Evolutionary conservation across 2,888 invertebrate genomes (phyloP).

Genomic region (Stenodema calcarata): DNA sequence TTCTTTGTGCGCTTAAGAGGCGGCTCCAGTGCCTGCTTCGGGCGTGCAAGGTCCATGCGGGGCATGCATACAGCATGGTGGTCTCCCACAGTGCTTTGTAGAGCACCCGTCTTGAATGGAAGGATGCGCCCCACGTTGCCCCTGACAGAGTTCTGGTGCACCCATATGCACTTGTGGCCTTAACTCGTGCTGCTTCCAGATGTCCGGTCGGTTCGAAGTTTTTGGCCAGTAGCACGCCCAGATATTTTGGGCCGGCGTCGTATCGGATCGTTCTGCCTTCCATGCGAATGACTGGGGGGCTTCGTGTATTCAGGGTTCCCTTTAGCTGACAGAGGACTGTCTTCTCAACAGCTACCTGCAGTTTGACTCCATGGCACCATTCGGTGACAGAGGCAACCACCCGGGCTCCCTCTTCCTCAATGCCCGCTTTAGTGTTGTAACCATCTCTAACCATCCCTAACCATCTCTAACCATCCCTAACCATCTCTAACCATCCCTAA

Average conservation of each 20-base stretch:
- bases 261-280: background rate
- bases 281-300: constrained; percentile 5
- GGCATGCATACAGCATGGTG: background rate
- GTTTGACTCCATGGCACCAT: background rate
- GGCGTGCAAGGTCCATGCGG: background rate
- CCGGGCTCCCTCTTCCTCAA: background rate
- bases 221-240: too few species aligned
- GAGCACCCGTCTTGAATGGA: background rate
- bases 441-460: too few species aligned
- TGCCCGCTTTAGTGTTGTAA: background rate
- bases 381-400: background rate
- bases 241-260: background rate
- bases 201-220: background rate
- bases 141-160: background rate
- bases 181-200: background rate
- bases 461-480: too few species aligned
- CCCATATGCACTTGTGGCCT: background rate
- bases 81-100: background rate
- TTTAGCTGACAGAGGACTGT: background rate
- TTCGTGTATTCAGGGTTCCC: background rate
- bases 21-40: background rate
- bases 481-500: too few species aligned
- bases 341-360: background rate
- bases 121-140: background rate
- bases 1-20: background rate